phyloP scores from a whole-genome alignment of 2,797 vertebrate species.

The Coregonus sp. region DNA sequence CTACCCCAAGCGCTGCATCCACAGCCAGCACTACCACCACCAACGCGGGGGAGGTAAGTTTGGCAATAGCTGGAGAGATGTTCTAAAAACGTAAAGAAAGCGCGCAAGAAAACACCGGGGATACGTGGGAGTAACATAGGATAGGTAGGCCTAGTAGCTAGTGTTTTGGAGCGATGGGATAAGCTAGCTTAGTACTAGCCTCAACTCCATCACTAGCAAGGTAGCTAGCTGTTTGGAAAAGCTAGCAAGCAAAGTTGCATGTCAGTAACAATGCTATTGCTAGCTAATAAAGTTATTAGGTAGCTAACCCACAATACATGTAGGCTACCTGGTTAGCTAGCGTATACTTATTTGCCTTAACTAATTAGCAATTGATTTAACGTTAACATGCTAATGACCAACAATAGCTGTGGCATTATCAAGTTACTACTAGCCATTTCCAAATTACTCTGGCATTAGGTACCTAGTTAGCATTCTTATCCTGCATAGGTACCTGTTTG shows the following conservation, averaged over 20 bases:
- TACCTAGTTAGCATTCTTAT: background rate
- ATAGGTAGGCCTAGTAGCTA: constrained; percentile 36
- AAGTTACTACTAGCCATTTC: background rate
- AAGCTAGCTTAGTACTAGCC: constrained; percentile 23
- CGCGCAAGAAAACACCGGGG: constrained; percentile 26
- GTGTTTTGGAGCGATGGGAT: constrained; percentile 36
- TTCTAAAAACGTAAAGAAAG: constrained; percentile 4
- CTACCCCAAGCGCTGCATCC: constrained; percentile 93
- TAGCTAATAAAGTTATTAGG: background rate
- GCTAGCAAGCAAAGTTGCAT: too few relatives aligned
- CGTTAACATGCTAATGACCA: background rate
- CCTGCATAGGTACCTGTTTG: background rate
- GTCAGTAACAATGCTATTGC: background rate
- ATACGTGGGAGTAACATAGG: constrained; percentile 36
- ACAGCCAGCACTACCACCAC: constrained; percentile 86
- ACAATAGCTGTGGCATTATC: too few relatives aligned
- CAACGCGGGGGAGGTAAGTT: constrained; percentile 87
- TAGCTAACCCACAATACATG: background rate
- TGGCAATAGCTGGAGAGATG: background rate
- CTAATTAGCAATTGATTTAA: background rate
- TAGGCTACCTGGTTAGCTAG: background rate
- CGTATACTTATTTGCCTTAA: background rate
- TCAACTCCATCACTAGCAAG: too few relatives aligned
- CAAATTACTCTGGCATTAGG: background rate
- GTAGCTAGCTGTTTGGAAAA: background rate